phyloP scores from a whole-genome alignment of 92 coral and sea anemone genomes.

The Nematostella vectensis region DNA sequence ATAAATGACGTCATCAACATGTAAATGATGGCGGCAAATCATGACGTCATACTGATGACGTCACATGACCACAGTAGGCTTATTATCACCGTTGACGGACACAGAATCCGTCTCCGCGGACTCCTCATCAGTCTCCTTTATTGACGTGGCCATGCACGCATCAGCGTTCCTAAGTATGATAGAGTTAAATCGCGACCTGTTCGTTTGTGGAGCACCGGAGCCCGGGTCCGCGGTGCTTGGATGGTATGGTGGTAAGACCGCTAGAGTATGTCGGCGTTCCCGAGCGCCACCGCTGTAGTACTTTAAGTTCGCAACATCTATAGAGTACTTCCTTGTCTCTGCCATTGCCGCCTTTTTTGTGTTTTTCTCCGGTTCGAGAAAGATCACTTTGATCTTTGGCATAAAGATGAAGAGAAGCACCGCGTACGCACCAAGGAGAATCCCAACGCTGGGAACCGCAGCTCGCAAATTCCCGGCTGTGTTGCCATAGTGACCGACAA shows the following conservation, averaged over 20 bases:
- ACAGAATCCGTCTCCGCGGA: too few species aligned
- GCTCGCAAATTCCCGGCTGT: constrained; percentile 28
- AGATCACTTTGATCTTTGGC: constrained; percentile 76
- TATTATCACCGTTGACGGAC: too few species aligned
- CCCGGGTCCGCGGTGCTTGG: not conserved
- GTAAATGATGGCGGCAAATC: too few species aligned
- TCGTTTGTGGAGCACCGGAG: not conserved
- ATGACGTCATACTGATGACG: too few species aligned
- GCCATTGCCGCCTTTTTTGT: constrained; percentile 72
- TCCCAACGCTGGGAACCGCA: constrained; percentile 38
- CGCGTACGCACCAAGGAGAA: constrained; percentile 62
- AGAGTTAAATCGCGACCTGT: not conserved
- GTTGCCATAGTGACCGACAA: constrained; percentile 47
- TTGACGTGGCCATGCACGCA: not conserved
- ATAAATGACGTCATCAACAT: too few species aligned
- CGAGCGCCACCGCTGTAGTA: constrained; percentile 14
- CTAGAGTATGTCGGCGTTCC: constrained; percentile 25
- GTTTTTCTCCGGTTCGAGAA: constrained; percentile 88
- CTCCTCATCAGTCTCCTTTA: constrained; percentile 2
- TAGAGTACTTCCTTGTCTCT: constrained; percentile 72
- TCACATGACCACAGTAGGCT: too few species aligned
- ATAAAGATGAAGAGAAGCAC: constrained; percentile 69
- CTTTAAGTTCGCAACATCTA: constrained; percentile 53
- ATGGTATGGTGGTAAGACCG: constrained; percentile 26
- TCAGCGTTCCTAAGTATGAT: not conserved